Conservation (phyloP, 1,140 invertebrate genomes). For the Zophobas morio region DNA sequence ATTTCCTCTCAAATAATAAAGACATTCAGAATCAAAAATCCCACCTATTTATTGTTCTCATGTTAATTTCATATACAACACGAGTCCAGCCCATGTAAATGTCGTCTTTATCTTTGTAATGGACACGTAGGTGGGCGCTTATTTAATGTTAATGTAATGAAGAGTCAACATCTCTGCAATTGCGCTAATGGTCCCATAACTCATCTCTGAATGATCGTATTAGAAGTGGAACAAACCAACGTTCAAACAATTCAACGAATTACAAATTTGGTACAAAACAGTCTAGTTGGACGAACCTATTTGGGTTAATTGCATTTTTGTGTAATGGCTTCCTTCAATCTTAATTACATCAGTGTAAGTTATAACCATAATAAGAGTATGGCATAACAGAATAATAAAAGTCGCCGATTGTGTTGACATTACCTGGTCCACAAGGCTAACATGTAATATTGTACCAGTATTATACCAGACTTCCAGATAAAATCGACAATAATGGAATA, state of each 20-base stretch:
- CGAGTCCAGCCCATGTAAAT: background rate
- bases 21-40: constrained; percentile 12
- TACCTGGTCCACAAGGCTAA: constrained; percentile 23
- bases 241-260: background rate
- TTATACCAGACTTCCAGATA: constrained; percentile 25
- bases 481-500: constrained; percentile 42
- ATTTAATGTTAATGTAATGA: constrained; percentile 38
- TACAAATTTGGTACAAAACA: too few species aligned
- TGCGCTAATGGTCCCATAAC: constrained; percentile 15
- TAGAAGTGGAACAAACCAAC: background rate
- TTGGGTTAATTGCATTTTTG: constrained; percentile 24
- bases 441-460: constrained; percentile 32
- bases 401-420: constrained; percentile 35
- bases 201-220: background rate
- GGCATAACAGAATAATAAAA: constrained; percentile 6
- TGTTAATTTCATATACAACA: constrained; percentile 28
- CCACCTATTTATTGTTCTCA: constrained; percentile 30
- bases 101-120: constrained; percentile 4
- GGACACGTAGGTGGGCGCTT: background rate
- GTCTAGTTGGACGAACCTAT: background rate
- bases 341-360: constrained; percentile 15
- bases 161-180: background rate
- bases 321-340: constrained; percentile 1
- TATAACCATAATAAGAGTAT: constrained; percentile 26
- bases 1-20: background rate